These are phyloP conservation scores for Brachypalpus laphriformis DNA, from an alignment of 2,888 invertebrate species.

Conservation along the genomic window DNA sequence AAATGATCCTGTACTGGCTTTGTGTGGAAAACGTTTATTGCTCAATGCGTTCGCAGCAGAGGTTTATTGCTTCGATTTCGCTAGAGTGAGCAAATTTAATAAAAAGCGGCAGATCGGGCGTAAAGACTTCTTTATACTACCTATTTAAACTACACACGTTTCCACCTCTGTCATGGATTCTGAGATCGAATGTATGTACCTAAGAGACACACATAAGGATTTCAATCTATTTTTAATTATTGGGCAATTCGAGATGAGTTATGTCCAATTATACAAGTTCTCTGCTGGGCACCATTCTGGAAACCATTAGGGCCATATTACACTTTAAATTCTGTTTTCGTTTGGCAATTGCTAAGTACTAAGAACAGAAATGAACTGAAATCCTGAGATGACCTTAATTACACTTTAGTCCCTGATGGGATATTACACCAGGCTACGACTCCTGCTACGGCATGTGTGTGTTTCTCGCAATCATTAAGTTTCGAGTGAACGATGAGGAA, in stretches of 20 bases:
- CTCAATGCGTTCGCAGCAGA: constrained; percentile 3
- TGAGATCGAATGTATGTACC: not conserved
- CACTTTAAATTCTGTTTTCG: constrained; percentile 33
- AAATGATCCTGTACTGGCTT: constrained; percentile 18
- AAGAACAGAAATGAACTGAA: constrained; percentile 7
- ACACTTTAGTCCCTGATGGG: constrained; percentile 45
- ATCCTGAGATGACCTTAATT: constrained; percentile 48
- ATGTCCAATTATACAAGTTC: constrained; percentile 33
- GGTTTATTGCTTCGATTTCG: constrained; percentile 14
- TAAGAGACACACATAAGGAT: not conserved
- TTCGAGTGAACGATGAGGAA: constrained; percentile 23
- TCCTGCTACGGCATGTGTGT: not conserved
- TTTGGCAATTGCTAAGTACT: constrained; percentile 19
- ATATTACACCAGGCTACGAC: constrained; percentile 13
- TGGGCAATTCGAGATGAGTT: constrained; percentile 23
- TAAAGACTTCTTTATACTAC: not conserved
- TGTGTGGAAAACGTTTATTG: constrained; percentile 37
- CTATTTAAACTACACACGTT: not conserved
- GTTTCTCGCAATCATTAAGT: constrained; percentile 31
- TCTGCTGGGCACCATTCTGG: constrained; percentile 5
- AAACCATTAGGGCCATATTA: constrained; percentile 40
- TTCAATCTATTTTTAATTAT: constrained; percentile 45
- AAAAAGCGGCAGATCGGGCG: constrained; percentile 13
- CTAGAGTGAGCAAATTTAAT: not conserved
- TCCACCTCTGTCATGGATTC: not conserved